Base-by-base conservation (phyloP, 2,113 vertebrate species). In the Aplodontia rufa region DNA sequence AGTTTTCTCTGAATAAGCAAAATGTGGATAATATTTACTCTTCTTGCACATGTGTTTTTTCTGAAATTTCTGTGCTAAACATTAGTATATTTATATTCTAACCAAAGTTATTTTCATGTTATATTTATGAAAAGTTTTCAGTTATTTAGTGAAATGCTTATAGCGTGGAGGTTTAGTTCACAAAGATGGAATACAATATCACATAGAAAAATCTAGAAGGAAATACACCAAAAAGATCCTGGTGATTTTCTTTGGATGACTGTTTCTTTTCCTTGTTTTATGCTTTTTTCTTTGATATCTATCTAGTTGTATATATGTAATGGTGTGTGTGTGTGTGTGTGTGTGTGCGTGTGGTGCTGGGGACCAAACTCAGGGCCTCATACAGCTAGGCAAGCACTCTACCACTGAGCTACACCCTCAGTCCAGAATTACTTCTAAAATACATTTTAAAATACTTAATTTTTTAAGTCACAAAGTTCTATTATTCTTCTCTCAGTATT, bases 11-110 rank as follows among this genome's bases (percentile, higher is more conserved):
- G n/a, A 94, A 87, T 95, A 35, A 71, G 35, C 35, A 60, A 96
- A 74, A 60, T 22, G 12, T 58, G 35, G 10, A 62, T 92, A 78
- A 93, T 80, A 53, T 74, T 89, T 64, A 64, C 68, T 49, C 26
- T 68, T 96, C 80, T 49, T 53, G 16, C 24, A 95, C 30, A 87
- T 90, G 30, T 76, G n/a, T 20, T 64, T 90, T 80, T 80, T 90
- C 74, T 87, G 83, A 93, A 89, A 83, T 84, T 58, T 86, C 35
- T 78, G 45, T 28, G 79, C 17, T 89, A 92, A 95, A 85, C 84
- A 82, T 71, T 71, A 74, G 69, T 49, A 60, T 58, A 35, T 74
- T 86, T 72, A 76, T 72, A 72, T 68, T 87, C 45, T 49, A 71
- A 66, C 14, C 83, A 88, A 86, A 93, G 58, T 84, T 78, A 76